Evolutionary conservation across 2,888 invertebrate species (phyloP), one percentile per base, ranked within the genome.

Genomic region (Cordilura impudica): DNA sequence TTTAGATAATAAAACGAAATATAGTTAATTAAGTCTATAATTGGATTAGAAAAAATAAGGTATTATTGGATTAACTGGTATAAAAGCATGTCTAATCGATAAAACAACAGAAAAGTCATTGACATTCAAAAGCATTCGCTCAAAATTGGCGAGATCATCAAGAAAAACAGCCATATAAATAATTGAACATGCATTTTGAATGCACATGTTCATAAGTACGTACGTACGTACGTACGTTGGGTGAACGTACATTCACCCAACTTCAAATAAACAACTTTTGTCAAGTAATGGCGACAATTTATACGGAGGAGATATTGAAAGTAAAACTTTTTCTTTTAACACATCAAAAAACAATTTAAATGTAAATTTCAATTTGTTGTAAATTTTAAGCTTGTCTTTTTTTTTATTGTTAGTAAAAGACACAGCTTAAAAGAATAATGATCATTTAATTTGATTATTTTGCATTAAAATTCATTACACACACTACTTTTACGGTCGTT

Each of bases 251-350:
- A 58, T 35, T 39, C 60, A 49, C 23, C 26, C 63, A 49, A 58
- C 56, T 18, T 16, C 10, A 35, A 8, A 14, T 14, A 16, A 21
- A 21, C 35, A 58, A 43, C 43, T 39, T 35, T 23, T 51, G 23
- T 23, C 23, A 18, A 43, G 31, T 49, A 12, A 23, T 12, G 53
- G 29, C 45, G 45, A 56, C 67, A 67, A 56, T 67, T 47, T 54
- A 45, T 29, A 23, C 56, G 1, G n/a, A n/a, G n/a, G n/a, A n/a
- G 7, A 43, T n/a, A 26, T 39, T 19, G 67, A 67, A 67, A 67
- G 67, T 67, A 47, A 67, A 56, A 67, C 45, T 54, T 56, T 67
- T 67, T 18, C 53, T 53, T 66, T 66, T 23, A 47, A 4, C 4
- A n/a, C 2, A 39, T 4, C 0, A n/a, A 39, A 1, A 39, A 39